These are phyloP conservation scores for Venustoraphidia nigricollis DNA, from an alignment of 2,888 invertebrate genomes.

Conservation along the genomic window DNA sequence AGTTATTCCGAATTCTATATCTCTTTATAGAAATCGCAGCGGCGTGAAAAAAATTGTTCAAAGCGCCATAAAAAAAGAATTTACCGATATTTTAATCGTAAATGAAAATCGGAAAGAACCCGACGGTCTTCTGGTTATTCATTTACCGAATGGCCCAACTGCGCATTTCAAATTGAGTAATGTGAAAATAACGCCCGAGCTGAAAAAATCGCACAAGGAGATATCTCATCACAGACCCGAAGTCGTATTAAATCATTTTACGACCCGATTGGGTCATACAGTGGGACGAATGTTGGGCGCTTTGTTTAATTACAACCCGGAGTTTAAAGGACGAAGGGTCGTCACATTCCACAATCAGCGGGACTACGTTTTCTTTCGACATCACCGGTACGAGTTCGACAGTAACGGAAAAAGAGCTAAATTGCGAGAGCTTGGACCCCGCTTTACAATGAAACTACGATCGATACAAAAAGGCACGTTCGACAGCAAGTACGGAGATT, in stretches of 20 bases:
- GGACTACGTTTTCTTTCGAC: slow-evolving; percentile 96
- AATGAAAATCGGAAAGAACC: slow-evolving; percentile 90
- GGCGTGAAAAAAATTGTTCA: slow-evolving; percentile 87
- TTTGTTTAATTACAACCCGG: slow-evolving; percentile 88
- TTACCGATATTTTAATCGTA: slow-evolving; percentile 79
- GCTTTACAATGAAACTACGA: slow-evolving; percentile 85
- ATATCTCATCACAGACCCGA: slow-evolving; percentile 85
- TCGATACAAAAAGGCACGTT: slow-evolving; percentile 95
- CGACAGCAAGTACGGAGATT: slow-evolving; percentile 92
- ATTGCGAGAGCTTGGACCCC: slow-evolving; percentile 87
- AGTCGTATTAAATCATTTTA: slow-evolving; percentile 90
- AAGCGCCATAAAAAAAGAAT: slow-evolving; percentile 62
- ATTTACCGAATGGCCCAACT: slow-evolving; percentile 93
- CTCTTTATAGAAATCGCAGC: slow-evolving; percentile 73
- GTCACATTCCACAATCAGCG: slow-evolving; percentile 98
- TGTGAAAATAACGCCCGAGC: slow-evolving; percentile 76
- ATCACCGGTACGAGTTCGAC: slow-evolving; percentile 89
- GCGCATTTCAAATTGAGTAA: slow-evolving; percentile 90
- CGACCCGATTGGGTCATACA: slow-evolving; percentile 80
- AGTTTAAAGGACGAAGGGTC: slow-evolving; percentile 83
- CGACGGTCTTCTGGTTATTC: slow-evolving; percentile 82
- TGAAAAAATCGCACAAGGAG: slow-evolving; percentile 62
- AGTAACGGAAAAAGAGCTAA: slow-evolving; percentile 56
- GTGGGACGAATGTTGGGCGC: slow-evolving; percentile 88
- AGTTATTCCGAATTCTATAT: slow-evolving; percentile 83